A percentile compares a stretch with the other conserved stretches of the same genome.
phyloP scores from a whole-genome alignment of 2,113 vertebrate genomes.

The Rutilus rutilus region DNA sequence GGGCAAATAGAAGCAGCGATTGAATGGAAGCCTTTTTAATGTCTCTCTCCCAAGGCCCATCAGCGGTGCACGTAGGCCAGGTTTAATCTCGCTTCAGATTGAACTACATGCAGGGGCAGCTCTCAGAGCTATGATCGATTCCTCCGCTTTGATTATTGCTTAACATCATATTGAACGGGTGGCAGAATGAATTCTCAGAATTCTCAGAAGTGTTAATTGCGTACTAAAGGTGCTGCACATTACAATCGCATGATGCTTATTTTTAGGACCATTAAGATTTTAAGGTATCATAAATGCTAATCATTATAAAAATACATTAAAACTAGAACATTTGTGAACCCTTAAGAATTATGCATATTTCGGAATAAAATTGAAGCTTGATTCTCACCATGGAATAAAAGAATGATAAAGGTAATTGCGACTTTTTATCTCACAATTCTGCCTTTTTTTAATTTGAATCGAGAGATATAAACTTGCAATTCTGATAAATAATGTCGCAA shows the following conservation, averaged over 20 bases:
- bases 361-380: too few relatives aligned
- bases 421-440: too few relatives aligned
- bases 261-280: too few relatives aligned
- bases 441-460: too few relatives aligned
- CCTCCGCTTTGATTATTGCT: slow-evolving; percentile 48
- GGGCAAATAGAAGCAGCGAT: slow-evolving; percentile 46
- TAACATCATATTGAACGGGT: slow-evolving; percentile 39
- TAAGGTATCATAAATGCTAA: neutral
- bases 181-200: neutral
- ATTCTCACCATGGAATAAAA: too few relatives aligned
- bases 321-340: too few relatives aligned
- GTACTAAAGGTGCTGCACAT: neutral
- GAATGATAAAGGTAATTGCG: too few relatives aligned
- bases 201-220: slow-evolving; percentile 12
- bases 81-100: slow-evolving; percentile 57
- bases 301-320: neutral
- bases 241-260: neutral
- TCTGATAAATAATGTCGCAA: too few relatives aligned
- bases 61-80: slow-evolving; percentile 30
- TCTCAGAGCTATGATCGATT: slow-evolving; percentile 48
- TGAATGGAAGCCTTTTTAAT: slow-evolving; percentile 54
- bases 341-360: too few relatives aligned
- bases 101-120: slow-evolving; percentile 47
- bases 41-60: slow-evolving; percentile 39
- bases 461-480: too few relatives aligned